Percentiles rank a stretch among this genome's conserved stretches.
These are phyloP conservation scores for Eumerus sabulonum DNA, from an alignment of 2,888 invertebrate species.

Conservation along the genomic window DNA sequence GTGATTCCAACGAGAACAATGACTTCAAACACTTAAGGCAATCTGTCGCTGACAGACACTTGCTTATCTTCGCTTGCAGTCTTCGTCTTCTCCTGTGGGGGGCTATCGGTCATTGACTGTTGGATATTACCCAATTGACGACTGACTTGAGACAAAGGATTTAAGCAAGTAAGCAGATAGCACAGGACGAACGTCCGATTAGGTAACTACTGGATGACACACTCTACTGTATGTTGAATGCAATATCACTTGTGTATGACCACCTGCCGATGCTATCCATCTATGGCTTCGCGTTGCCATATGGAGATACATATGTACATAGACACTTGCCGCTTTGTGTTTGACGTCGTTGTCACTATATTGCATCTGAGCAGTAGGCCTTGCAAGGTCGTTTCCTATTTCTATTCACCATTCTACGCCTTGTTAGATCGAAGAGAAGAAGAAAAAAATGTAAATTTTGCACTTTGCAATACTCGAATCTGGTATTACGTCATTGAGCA, in stretches of 20 bases:
- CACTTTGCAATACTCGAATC: slow-evolving; percentile 1
- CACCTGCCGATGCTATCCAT: background rate
- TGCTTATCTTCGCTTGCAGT: too few species aligned
- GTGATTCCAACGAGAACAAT: too few species aligned
- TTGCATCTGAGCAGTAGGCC: slow-evolving; percentile 28
- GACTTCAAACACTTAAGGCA: too few species aligned
- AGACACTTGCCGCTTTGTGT: slow-evolving; percentile 10
- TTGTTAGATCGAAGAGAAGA: too few species aligned
- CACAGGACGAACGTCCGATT: slow-evolving; percentile 50
- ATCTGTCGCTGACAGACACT: too few species aligned
- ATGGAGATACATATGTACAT: slow-evolving; percentile 6
- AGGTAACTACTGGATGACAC: slow-evolving; percentile 34
- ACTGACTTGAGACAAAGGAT: too few species aligned
- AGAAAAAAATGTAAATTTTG: too few species aligned
- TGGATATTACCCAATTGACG: too few species aligned
- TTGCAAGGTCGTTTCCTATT: slow-evolving; percentile 56
- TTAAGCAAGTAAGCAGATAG: too few species aligned
- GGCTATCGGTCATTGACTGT: too few species aligned
- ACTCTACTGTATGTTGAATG: too few species aligned
- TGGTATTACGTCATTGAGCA: background rate
- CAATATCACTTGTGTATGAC: background rate
- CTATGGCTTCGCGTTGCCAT: background rate
- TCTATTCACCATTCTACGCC: background rate
- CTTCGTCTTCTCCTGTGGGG: too few species aligned
- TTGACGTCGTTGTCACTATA: background rate